These are phyloP conservation scores for Rhogogaster chlorosoma DNA, from an alignment of 2,888 invertebrate genomes.

Conservation along the genomic window DNA sequence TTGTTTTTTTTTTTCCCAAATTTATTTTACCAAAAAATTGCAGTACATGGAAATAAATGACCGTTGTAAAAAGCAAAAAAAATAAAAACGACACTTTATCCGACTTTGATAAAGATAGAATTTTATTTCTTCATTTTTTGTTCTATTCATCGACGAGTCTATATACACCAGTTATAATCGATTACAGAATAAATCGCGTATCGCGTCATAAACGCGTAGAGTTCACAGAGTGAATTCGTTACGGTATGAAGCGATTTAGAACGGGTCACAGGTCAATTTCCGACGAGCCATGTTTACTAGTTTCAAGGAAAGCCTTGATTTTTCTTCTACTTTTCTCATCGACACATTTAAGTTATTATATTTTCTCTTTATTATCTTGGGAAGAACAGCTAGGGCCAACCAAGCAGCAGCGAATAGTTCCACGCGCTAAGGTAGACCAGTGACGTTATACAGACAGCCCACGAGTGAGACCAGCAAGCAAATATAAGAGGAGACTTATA, in stretches of 20 bases:
- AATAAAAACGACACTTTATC: background rate
- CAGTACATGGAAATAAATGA: background rate
- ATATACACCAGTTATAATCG: conserved; percentile 21
- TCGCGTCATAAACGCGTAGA: conserved; percentile 45
- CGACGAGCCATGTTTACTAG: background rate
- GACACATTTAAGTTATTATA: no score
- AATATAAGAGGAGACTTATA: conserved; percentile 67
- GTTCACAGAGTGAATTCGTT: conserved; percentile 38
- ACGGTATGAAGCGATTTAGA: conserved; percentile 40
- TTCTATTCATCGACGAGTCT: conserved; percentile 44
- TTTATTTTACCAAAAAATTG: background rate
- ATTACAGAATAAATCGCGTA: conserved; percentile 3
- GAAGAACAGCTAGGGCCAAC: conserved; percentile 58
- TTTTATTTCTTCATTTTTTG: conserved; percentile 46
- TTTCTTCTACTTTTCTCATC: background rate
- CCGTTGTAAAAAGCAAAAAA: background rate
- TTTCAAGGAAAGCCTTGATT: background rate
- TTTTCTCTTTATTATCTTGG: background rate
- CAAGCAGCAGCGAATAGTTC: conserved; percentile 72
- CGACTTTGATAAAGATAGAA: background rate
- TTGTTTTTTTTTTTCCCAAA: background rate
- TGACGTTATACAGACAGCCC: conserved; percentile 52
- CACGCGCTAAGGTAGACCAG: conserved; percentile 66
- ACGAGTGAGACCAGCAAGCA: conserved; percentile 74
- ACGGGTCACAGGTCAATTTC: conserved; percentile 10